Base-by-base conservation (phyloP, 2,888 invertebrate species). In the Trissonchulus latispiculum region DNA sequence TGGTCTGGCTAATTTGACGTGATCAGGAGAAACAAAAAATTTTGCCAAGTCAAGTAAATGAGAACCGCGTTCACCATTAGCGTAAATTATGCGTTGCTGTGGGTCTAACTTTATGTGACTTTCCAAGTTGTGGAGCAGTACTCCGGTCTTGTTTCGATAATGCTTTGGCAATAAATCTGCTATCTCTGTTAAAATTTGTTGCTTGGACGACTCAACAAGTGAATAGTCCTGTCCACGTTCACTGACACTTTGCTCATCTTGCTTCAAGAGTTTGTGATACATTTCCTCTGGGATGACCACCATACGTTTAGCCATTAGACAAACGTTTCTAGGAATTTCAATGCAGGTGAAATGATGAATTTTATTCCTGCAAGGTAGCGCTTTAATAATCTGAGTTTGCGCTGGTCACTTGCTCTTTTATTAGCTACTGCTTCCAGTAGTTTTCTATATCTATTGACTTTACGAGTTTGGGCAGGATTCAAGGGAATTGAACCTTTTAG, bases 21-120 rank as follows among this genome's bases (percentile, higher is more conserved):
- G 33, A 31, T 36, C 33, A 32, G 33, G 36, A 35, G 69, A 68
- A 35, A 68, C 36, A 68, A 68, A 68, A n/a, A n/a, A 68, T 36
- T 68, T 68, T 33, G 36, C 69, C 2, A 68, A n/a, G 36, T 68
- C 69, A 68, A 68, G 36, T 36, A 68, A 36, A 68, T 68, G 33
- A 8, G 69, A 68, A 23, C 69, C 69, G 3, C n/a, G n/a, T 36
- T 32, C 36, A 15, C 36, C 35, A 2, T n/a, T n/a, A 35, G 69
- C 15, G 15, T 68, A 68, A 68, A 68, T 68, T n/a, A 68, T 36
- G n/a, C 36, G 2, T 15, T 68, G 33, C 15, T 68, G 33, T 32
- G 33, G 36, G 36, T 68, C 36, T 2, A 33, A 15, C 36, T 68
- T 68, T 32, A 68, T 36, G 8, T 48, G 8, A 68, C 36, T n/a